Evolutionary conservation across 2,888 invertebrate genomes (phyloP).

Genomic region (Hypsopygia costalis): DNA sequence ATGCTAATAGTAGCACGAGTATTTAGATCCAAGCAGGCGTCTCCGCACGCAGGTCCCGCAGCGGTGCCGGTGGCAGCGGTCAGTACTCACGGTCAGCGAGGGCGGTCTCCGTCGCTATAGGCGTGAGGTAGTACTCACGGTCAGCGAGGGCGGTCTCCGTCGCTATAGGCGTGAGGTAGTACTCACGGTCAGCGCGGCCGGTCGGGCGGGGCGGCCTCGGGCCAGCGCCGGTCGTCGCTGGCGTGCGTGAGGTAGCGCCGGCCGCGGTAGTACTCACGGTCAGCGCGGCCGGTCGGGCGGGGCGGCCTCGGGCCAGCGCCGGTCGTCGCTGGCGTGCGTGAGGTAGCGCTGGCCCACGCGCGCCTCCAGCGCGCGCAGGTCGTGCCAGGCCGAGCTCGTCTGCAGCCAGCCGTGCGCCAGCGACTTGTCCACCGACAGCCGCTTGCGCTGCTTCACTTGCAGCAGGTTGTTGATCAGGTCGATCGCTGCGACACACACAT

Average conservation of each 20-base stretch:
- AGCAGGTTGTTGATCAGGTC: conserved; percentile 98
- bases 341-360: conserved; percentile 61
- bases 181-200: conserved; percentile 22
- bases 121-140: no score
- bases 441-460: conserved; percentile 97
- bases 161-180: no score
- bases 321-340: conserved; percentile 65
- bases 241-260: no score
- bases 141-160: conserved; percentile 16
- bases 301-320: conserved; percentile 27
- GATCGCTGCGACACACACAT: conserved; percentile 86
- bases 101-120: conserved; percentile 11
- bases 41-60: no score
- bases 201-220: background rate
- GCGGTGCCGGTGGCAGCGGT: no score
- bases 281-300: conserved; percentile 21
- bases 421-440: conserved; percentile 98
- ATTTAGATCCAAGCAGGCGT: no score
- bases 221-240: conserved; percentile 34
- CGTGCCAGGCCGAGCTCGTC: conserved; percentile 97
- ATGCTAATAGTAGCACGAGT: no score
- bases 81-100: conserved; percentile 24
- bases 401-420: conserved; percentile 97
- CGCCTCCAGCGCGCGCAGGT: conserved; percentile 91
- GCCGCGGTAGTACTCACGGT: no score